Evolutionary conservation across 2,797 vertebrate species (phyloP).

Genomic region (Eurystomus glaucurus): DNA sequence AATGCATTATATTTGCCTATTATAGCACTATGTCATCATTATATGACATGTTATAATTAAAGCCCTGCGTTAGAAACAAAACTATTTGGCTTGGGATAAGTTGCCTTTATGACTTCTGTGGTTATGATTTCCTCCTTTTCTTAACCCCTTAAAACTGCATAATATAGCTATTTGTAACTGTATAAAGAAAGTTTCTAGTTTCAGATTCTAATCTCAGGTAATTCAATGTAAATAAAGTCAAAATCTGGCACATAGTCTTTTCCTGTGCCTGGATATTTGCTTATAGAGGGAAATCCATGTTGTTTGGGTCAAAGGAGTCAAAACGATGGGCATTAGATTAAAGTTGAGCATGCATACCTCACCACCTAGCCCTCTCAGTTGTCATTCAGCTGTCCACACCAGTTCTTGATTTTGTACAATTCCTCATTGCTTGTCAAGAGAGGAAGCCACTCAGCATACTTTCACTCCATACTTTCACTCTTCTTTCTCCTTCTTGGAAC

Average conservation of each 20-base stretch:
- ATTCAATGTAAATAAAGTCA: conserved; percentile 63
- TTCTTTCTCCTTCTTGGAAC: conserved; percentile 16
- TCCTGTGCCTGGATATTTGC: conserved; percentile 21
- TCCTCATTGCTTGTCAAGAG: neutral
- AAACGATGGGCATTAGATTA: conserved; percentile 22
- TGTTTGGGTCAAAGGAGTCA: neutral
- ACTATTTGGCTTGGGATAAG: conserved; percentile 81
- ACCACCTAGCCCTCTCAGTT: neutral
- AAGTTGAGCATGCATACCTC: neutral
- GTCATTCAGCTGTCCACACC: neutral
- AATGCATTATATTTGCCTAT: conserved; percentile 82
- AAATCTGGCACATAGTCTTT: conserved; percentile 55
- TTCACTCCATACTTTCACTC: neutral
- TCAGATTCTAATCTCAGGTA: conserved; percentile 74
- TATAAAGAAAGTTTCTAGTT: conserved; percentile 71
- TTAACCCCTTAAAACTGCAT: conserved; percentile 76
- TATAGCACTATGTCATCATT: conserved; percentile 85
- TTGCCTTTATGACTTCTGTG: conserved; percentile 77
- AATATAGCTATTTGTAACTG: conserved; percentile 77
- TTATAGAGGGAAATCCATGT: neutral
- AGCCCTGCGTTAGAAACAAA: conserved; percentile 78
- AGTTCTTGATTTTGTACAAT: neutral
- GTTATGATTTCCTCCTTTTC: conserved; percentile 75
- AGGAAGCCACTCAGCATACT: neutral
- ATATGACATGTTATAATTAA: conserved; percentile 80